These are phyloP conservation scores for Eucidaris tribuloides DNA, from an alignment of 35 echinoderm and acorn worm species.

Conservation along the genomic window DNA sequence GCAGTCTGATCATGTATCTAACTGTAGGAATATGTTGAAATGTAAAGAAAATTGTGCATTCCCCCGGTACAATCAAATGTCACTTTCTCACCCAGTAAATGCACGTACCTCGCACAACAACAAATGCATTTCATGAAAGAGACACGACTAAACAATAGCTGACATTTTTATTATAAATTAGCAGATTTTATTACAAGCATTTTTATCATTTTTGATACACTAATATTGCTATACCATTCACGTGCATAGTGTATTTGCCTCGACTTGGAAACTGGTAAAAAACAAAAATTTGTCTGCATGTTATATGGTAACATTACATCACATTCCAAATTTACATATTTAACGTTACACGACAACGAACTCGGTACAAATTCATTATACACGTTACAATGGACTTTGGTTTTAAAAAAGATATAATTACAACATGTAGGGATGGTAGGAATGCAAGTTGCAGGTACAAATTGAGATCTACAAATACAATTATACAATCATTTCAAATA, in stretches of 20 bases:
- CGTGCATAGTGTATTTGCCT: conserved; percentile 2
- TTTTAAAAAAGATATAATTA: neutral
- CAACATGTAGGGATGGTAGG: too few relatives aligned
- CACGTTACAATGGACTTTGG: neutral
- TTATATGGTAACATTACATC: neutral
- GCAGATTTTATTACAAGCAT: conserved; percentile 37
- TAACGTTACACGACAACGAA: neutral
- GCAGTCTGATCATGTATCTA: too few relatives aligned
- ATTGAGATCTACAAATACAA: too few relatives aligned
- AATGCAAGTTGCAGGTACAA: too few relatives aligned
- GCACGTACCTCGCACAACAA: too few relatives aligned
- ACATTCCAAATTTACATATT: conserved; percentile 17
- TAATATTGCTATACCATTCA: conserved; percentile 21
- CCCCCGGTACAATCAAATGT: too few relatives aligned
- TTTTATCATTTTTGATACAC: conserved; percentile 23
- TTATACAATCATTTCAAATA: too few relatives aligned
- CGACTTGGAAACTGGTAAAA: neutral
- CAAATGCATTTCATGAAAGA: too few relatives aligned
- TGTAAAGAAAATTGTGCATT: too few relatives aligned
- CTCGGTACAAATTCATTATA: neutral
- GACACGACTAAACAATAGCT: too few relatives aligned
- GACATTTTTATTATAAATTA: conserved; percentile 43
- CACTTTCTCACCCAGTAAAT: too few relatives aligned
- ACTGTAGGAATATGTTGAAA: too few relatives aligned
- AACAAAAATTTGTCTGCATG: neutral